Conservation (phyloP, 2,888 invertebrate species). For the Drosophila pegasa region DNA sequence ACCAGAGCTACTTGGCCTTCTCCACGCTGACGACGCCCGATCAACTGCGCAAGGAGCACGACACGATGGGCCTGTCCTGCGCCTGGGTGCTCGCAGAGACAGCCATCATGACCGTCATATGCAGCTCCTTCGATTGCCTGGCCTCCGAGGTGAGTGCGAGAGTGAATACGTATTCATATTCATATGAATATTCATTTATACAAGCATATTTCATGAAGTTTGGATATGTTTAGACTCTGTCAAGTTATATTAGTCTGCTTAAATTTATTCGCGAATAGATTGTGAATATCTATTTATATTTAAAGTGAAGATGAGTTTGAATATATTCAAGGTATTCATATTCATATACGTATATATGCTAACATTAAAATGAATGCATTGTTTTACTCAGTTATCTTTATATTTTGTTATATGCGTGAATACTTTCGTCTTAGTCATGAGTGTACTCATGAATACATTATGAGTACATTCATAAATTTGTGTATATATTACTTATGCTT, state of each 20-base stretch:
- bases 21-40: constrained; percentile 67
- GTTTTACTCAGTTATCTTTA: too few relatives aligned
- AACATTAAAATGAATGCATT: too few relatives aligned
- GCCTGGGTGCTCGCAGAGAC: constrained; percentile 78
- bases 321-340: not conserved
- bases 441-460: not conserved
- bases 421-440: too few relatives aligned
- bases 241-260: too few relatives aligned
- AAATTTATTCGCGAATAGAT: too few relatives aligned
- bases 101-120: constrained; percentile 66
- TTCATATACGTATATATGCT: too few relatives aligned
- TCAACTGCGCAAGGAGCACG: constrained; percentile 43
- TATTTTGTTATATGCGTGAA: too few relatives aligned
- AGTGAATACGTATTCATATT: constrained; percentile 4
- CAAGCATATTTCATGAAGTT: too few relatives aligned
- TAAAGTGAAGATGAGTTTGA: not conserved
- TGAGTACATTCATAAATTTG: not conserved
- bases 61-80: constrained; percentile 70
- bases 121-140: constrained; percentile 74
- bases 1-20: constrained; percentile 79
- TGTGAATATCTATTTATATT: not conserved
- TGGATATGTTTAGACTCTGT: too few relatives aligned
- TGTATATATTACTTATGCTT: not conserved
- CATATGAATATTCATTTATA: too few relatives aligned
- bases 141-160: constrained; percentile 75